Base-by-base conservation (phyloP, 1,140 invertebrate genomes). In the Phthorimaea operculella region DNA sequence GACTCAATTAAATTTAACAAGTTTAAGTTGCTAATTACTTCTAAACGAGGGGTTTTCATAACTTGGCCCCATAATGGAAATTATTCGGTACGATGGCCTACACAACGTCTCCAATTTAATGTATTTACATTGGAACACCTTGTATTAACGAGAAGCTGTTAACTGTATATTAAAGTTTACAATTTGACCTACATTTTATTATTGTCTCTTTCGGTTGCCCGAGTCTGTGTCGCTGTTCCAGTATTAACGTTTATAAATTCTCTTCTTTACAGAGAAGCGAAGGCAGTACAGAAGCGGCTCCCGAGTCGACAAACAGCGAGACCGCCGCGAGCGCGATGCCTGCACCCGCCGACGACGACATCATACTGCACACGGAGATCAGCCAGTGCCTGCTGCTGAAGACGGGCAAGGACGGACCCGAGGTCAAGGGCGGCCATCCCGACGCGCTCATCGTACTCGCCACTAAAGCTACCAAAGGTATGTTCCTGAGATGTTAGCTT, bases 371-470 rank as follows among this genome's bases (percentile, higher is more conserved):
- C 74, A 83, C 95, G 14, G 94, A 97, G 66, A 93, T 96, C 12
- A 89, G 87, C 55, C 87, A 91, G 63, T 92, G 92, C 83, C 86
- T 97, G 59, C 88, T 95, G 21, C 86, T 92, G 45, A 93, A 93
- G 67, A 78, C 87, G 0, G 91, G 90, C 15, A 94, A 96, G 73
- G 94, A 96, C 58, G 93, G 93, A 7, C 93, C 95, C 0, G 95
- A 96, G 64, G 92, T 98, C 39, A 88, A 95, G 52, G 96, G 96
- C 8, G 97, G 96, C 34, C 90, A 93, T 64, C 90, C 96, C 0
- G 96, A 98, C 83, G 96, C 95, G 1, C 89, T 99, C 18, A 91
- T 98, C 57, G 94, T 98, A 55, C 93, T 96, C 74, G 97, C 97
- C 15, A 97, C 96, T 50, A 95, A 95, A 85, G 93, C 93, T 52